Base-by-base conservation (phyloP, 2,113 vertebrate genomes). In the Aramus guarauna region DNA sequence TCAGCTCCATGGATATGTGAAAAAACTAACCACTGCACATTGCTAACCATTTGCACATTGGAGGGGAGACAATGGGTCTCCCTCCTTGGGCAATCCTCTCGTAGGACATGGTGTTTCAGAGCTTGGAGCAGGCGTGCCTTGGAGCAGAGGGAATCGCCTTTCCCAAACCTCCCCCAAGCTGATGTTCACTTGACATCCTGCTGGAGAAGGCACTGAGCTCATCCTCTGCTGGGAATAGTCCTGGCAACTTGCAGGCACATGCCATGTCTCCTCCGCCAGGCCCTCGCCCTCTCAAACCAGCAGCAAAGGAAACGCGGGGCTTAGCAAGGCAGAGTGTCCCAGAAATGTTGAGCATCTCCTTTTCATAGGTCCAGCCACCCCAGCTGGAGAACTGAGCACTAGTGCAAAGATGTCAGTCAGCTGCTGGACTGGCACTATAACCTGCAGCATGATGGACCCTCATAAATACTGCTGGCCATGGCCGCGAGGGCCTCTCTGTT, bases 221-320 rank as follows among this genome's bases (percentile, higher is more conserved):
- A 93, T 92, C 36, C 11, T 92, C 67, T 90, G 59, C 82, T 72
- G 74, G 87, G 87, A 96, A 79, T 82, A 75, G 36, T 91, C n/a
- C 69, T 76, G 83, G 64, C 7, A 78, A 34, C 64, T 48, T 81
- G 80, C 73, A 92, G 73, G 68, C 9, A 15, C 34, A 32, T 73
- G 81, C 93, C 50, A 50, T 3, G 23, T 59, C 29, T 93, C 53
- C 36, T 85, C 60, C 2, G 22, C 58, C 84, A 77, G 73, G 50
- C 32, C 55, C 41, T 86, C 0, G 0, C 18, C 8, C 62, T 92
- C 43, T 48, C 60, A 48, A 32, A 60, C 56, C 4, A 78, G 63
- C 69, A 71, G 53, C 45, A 85, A 48, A 59, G 48, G 52, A 71
- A 50, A 36, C 48, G 56, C 8, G 4, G 30, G 52, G 34, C 19